Evolutionary conservation across 2,888 invertebrate genomes (phyloP).

Genomic region (Troglohyphantes excavatus): DNA sequence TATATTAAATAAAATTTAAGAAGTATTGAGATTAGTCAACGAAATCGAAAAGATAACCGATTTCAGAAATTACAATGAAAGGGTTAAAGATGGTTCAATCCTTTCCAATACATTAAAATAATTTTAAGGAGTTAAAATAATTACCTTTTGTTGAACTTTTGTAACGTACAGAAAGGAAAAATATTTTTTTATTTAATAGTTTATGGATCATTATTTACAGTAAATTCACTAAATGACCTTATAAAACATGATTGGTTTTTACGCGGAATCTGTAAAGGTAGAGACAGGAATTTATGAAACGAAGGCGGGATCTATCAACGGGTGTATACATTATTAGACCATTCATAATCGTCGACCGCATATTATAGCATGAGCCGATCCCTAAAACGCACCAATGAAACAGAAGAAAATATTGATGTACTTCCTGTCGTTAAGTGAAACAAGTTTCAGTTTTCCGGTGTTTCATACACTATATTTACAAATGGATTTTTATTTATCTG

Average conservation of each 20-base stretch:
- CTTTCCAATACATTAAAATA: background rate
- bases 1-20: too few relatives aligned
- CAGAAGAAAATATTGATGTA: background rate
- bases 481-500: too few relatives aligned
- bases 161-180: slow-evolving; percentile 16
- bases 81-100: too few relatives aligned
- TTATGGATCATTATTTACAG: slow-evolving; percentile 49
- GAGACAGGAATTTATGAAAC: background rate
- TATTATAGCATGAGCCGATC: slow-evolving; percentile 7
- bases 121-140: background rate
- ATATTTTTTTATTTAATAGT: slow-evolving; percentile 22
- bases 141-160: slow-evolving; percentile 49
- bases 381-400: slow-evolving; percentile 33
- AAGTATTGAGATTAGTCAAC: too few relatives aligned
- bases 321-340: background rate
- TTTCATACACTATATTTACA: too few relatives aligned
- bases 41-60: too few relatives aligned
- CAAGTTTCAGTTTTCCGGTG: too few relatives aligned
- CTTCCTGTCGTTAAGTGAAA: background rate
- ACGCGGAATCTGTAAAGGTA: background rate
- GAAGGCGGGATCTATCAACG: background rate
- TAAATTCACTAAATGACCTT: slow-evolving; percentile 39
- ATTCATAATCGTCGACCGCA: background rate
- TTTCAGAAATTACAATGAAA: too few relatives aligned
- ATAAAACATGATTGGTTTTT: slow-evolving; percentile 19